Evolutionary conservation across 2,797 vertebrate genomes (phyloP).

Genomic region (Melanogrammus aeglefinus): DNA sequence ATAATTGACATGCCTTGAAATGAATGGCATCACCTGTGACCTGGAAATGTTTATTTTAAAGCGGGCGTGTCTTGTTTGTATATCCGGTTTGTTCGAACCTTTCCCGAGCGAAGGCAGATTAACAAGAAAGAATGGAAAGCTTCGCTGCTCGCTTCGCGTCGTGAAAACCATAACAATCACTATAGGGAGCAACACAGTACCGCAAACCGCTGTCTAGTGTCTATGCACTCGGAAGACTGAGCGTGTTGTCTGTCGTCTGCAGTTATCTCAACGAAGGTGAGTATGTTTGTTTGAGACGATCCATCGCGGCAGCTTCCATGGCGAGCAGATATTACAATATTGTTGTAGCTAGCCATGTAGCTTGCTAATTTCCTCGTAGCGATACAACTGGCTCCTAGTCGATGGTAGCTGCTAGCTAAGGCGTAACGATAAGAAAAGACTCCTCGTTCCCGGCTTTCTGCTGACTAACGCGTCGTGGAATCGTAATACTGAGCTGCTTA

Average conservation of each 20-base stretch:
- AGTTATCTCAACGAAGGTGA: conserved; percentile 48
- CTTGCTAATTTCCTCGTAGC: conserved; percentile 68
- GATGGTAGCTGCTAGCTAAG: conserved; percentile 36
- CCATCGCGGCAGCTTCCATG: conserved; percentile 21
- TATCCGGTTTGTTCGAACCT: conserved; percentile 60
- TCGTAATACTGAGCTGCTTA: not conserved
- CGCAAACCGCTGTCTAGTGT: not conserved
- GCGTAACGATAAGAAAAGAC: not conserved
- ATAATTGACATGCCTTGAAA: not conserved
- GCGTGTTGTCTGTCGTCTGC: conserved; percentile 18
- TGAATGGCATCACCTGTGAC: conserved; percentile 37
- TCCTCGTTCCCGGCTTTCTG: not conserved
- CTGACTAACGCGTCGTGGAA: not conserved
- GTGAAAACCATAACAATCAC: conserved; percentile 30
- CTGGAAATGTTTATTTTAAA: conserved; percentile 53
- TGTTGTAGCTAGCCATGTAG: conserved; percentile 32
- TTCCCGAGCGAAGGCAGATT: conserved; percentile 45
- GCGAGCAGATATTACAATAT: conserved; percentile 42
- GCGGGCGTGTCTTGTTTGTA: conserved; percentile 70
- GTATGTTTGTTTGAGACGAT: conserved; percentile 31
- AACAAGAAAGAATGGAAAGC: conserved; percentile 58
- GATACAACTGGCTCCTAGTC: conserved; percentile 58
- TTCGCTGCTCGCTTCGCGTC: conserved; percentile 41
- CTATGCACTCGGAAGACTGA: not conserved
- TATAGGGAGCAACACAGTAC: not conserved